A percentile compares a stretch with the other conserved stretches of the same genome.
Evolutionary conservation across 2,797 vertebrate genomes (phyloP).

Genomic region (Hyperoplus lanceolatus): DNA sequence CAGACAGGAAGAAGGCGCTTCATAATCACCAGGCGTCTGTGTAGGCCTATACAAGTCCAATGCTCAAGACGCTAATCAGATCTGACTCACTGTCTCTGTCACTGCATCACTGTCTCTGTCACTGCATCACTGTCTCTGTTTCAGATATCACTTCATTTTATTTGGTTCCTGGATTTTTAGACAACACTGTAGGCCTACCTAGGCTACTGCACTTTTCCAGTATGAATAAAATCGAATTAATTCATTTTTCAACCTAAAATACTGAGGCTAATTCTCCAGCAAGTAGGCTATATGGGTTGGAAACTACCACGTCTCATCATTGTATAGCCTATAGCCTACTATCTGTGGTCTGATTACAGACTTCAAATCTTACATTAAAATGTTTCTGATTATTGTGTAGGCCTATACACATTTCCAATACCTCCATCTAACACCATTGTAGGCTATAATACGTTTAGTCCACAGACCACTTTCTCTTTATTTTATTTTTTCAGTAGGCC

Average conservation of each 20-base stretch:
- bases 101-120: conserved; percentile 11
- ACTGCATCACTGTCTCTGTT: conserved; percentile 11
- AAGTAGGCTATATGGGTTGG: neutral
- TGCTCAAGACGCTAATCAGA: conserved; percentile 46
- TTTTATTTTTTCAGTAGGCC: too few species aligned
- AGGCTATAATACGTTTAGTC: too few species aligned
- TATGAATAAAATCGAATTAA: neutral
- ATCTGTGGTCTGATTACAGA: neutral
- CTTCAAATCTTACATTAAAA: too few species aligned
- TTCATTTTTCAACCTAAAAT: conserved; percentile 11
- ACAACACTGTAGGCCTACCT: neutral
- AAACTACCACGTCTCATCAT: neutral
- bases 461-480: too few species aligned
- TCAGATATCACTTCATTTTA: conserved; percentile 16
- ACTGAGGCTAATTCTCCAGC: neutral
- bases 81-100: conserved; percentile 21
- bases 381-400: too few species aligned
- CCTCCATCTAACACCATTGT: too few species aligned
- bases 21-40: conserved; percentile 73
- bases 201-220: neutral
- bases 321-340: too few species aligned
- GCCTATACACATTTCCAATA: too few species aligned
- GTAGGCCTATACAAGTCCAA: conserved; percentile 40
- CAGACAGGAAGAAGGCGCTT: conserved; percentile 63
- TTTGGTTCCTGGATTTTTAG: conserved; percentile 1